These are phyloP conservation scores for Phengaris alcon DNA, from an alignment of 2,888 invertebrate species.

Conservation along the genomic window DNA sequence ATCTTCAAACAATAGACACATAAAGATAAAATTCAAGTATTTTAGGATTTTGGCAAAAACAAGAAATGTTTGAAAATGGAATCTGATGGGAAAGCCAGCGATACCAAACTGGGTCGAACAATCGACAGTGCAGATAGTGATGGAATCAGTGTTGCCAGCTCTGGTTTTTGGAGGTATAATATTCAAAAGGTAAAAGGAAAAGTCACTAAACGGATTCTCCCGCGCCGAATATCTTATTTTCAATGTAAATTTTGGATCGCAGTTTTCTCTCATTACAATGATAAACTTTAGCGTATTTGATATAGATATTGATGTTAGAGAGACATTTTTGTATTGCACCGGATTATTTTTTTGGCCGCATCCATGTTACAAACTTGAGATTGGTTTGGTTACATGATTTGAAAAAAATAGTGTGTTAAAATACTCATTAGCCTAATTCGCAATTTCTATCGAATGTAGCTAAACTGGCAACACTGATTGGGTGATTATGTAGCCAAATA, in stretches of 20 bases:
- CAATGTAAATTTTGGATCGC: too few relatives aligned
- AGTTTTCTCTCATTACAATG: too few relatives aligned
- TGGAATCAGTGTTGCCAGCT: slow-evolving; percentile 45
- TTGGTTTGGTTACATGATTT: background rate
- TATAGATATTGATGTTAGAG: too few relatives aligned
- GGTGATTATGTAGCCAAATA: slow-evolving; percentile 70
- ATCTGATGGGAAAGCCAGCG: slow-evolving; percentile 54
- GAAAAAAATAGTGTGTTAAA: background rate
- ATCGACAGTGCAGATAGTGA: slow-evolving; percentile 57
- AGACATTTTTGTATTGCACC: too few relatives aligned
- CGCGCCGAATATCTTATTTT: too few relatives aligned
- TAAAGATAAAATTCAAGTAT: slow-evolving; percentile 11
- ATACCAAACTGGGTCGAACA: slow-evolving; percentile 72
- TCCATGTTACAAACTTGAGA: too few relatives aligned
- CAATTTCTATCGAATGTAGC: background rate
- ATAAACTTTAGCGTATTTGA: too few relatives aligned
- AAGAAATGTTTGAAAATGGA: slow-evolving; percentile 37
- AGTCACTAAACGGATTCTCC: too few relatives aligned
- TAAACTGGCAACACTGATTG: background rate
- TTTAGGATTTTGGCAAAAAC: slow-evolving; percentile 8
- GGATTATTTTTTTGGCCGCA: too few relatives aligned
- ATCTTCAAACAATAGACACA: slow-evolving; percentile 24
- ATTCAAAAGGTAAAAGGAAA: too few relatives aligned
- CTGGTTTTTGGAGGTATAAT: background rate
- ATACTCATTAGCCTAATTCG: background rate